Evolutionary conservation across 1,140 invertebrate genomes (phyloP), one percentile per base, ranked within the genome.

Genomic region (Triops longicaudatus): DNA sequence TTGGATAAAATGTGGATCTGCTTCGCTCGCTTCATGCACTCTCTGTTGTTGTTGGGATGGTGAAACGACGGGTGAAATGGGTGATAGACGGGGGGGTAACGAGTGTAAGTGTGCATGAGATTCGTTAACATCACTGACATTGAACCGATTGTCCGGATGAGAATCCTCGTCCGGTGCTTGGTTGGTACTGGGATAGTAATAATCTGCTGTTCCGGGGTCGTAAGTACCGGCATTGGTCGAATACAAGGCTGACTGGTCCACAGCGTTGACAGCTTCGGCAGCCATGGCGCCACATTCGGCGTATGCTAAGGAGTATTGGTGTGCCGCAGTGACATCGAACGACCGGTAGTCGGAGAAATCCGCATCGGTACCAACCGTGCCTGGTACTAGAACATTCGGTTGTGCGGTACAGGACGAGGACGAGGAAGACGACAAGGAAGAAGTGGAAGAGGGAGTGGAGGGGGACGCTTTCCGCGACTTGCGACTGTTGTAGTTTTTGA

Each of bases 271-370:
- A 14, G 22, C 50, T 63, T 63, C 50, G 0, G 50, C 50, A n/a
- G 50, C 50, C 50, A 63, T 63, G 50, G 50, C 50, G 50, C 50
- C 50, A 22, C 50, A 63, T 22, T 63, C 50, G 14, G 50, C 50
- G n/a, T 63, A 63, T 5, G 50, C 50, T 17, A 63, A 63, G 50
- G 50, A 63, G 50, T 63, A 63, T 22, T 63, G 50, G 10, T 63
- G 50, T 22, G 50, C 50, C 17, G 50, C n/a, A 22, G 50, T 22
- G 50, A 63, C 50, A 9, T 63, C 50, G 22, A 63, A 63, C 17
- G 50, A n/a, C 14, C 50, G 50, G 50, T 63, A 63, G 50, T 63
- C 50, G 50, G 50, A 63, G 50, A n/a, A 63, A 22, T 63, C 50
- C 17, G 50, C 50, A n/a, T 22, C 50, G 10, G 50, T 63, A 17